A percentile compares a stretch with the other conserved stretches of the same genome.
phyloP scores from a whole-genome alignment of 1,140 invertebrate genomes.

The Pseudobourletiella spinata region DNA sequence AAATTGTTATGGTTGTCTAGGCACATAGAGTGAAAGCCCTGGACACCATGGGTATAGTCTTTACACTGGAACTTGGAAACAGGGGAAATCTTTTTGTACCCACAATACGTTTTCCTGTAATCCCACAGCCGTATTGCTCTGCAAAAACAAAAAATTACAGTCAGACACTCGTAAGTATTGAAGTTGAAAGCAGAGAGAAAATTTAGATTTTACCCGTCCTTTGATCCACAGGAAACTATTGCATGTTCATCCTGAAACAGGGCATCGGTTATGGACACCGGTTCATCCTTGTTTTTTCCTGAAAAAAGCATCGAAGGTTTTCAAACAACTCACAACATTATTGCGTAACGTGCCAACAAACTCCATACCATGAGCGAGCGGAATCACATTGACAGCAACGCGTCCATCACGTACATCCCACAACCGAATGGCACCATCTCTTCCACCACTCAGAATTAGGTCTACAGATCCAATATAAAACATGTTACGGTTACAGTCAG shows the following conservation, averaged over 20 bases:
- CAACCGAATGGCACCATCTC: background rate
- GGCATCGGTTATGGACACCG: background rate
- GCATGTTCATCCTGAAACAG: slow-evolving; percentile 6
- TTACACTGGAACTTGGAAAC: background rate
- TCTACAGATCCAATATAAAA: no score
- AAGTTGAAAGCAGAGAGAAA: no score
- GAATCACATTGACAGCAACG: background rate
- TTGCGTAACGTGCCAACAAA: background rate
- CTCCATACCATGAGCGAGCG: slow-evolving; percentile 2
- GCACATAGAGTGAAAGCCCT: background rate
- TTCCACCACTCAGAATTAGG: slow-evolving; percentile 1
- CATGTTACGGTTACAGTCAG: no score
- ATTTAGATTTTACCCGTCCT: background rate
- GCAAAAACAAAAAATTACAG: background rate
- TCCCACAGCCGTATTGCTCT: slow-evolving; percentile 7
- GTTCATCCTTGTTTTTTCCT: background rate
- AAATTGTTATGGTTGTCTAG: slow-evolving; percentile 8
- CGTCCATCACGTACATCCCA: slow-evolving; percentile 1
- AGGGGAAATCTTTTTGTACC: slow-evolving; percentile 2
- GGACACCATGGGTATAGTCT: no score
- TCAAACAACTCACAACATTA: background rate
- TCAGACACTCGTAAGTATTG: background rate
- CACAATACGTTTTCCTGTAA: background rate
- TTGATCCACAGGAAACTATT: slow-evolving; percentile 5
- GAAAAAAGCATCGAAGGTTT: background rate